Evolutionary conservation across 2,888 invertebrate species (phyloP), one percentile per base, ranked within the genome.

Genomic region (Lasioglossum vierecki): DNA sequence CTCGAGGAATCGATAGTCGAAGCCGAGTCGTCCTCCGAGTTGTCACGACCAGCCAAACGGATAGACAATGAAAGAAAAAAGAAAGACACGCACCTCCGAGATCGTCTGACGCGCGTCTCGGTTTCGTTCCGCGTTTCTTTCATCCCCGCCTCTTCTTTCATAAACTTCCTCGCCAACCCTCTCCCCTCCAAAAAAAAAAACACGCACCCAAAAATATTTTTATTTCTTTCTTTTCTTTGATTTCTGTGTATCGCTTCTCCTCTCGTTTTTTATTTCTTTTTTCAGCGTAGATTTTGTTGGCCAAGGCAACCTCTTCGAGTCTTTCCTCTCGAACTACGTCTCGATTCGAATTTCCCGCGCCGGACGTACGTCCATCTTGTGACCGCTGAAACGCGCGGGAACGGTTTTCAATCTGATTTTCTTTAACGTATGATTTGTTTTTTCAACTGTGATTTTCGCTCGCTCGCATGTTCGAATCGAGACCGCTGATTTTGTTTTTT

Each of bases 11-110:
- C 84, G 74, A 80, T 84, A 35, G 9, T 66, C 30, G 18, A 30
- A 53, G 60, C 63, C 71, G 71, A 63, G 63, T 76, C 85, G 77
- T 53, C 53, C 53, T 68, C 49, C 71, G 77, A 77, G 76, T 44
- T 80, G 30, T 22, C 82, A 77, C 76, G 80, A 76, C 89, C 91
- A 94, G 94, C 95, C 94, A 95, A 95, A 95, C 94, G 94, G 95
- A 95, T 95, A 94, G 95, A 95, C 95, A 53, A 53, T n/a, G n/a
- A 53, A 53, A 39, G 35, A 35, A 35, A 35, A 53, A 53, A n/a
- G 53, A 94, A 92, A 84, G 84, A 84, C 84, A 93, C 91, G 92
- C 94, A 93, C 92, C 92, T 72, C 79, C 49, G 72, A 57, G n/a
- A 35, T 39, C 53, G 57, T 60, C 22, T 4, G 39, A 70, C 71